Conservation (phyloP, 2,888 invertebrate genomes). For the Drosophila mercatorum region DNA sequence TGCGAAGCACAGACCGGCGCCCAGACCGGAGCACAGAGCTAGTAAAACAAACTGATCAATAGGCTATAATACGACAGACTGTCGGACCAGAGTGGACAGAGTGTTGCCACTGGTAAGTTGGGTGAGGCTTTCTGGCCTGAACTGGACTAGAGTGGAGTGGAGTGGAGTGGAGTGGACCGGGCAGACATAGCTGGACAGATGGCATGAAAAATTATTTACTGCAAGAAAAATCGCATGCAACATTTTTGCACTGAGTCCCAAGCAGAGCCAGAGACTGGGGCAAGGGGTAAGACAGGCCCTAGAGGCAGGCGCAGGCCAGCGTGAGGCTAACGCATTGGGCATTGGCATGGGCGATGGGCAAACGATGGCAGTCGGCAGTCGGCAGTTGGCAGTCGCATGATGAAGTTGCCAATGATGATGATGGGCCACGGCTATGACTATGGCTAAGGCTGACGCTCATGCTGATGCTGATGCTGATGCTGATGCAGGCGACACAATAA, state of each 20-base stretch:
- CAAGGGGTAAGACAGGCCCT: slow-evolving; percentile 25
- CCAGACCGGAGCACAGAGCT: slow-evolving; percentile 39
- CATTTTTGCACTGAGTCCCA: slow-evolving; percentile 50
- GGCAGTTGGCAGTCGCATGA: slow-evolving; percentile 58
- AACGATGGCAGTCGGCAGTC: slow-evolving; percentile 36
- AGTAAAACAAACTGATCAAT: slow-evolving; percentile 78
- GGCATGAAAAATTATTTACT: slow-evolving; percentile 80
- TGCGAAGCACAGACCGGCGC: slow-evolving; percentile 1
- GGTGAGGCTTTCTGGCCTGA: slow-evolving; percentile 25
- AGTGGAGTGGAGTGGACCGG: slow-evolving; percentile 8
- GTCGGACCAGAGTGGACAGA: slow-evolving; percentile 12
- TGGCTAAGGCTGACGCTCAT: slow-evolving; percentile 12
- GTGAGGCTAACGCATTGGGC: slow-evolving; percentile 34
- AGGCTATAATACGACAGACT: slow-evolving; percentile 63
- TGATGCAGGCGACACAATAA: slow-evolving; percentile 82
- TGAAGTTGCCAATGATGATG: slow-evolving; percentile 76
- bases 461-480: slow-evolving; percentile 52
- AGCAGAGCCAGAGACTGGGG: not conserved
- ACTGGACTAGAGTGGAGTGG: slow-evolving; percentile 7
- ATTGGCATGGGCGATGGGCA: slow-evolving; percentile 43
- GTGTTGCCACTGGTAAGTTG: slow-evolving; percentile 10
- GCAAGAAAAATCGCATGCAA: slow-evolving; percentile 75
- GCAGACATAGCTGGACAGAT: slow-evolving; percentile 70
- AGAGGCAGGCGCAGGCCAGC: slow-evolving; percentile 33
- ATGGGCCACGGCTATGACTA: slow-evolving; percentile 37